These are phyloP conservation scores for Caenorhabditis virilis DNA, from an alignment of 2,888 invertebrate species.

Conservation along the genomic window DNA sequence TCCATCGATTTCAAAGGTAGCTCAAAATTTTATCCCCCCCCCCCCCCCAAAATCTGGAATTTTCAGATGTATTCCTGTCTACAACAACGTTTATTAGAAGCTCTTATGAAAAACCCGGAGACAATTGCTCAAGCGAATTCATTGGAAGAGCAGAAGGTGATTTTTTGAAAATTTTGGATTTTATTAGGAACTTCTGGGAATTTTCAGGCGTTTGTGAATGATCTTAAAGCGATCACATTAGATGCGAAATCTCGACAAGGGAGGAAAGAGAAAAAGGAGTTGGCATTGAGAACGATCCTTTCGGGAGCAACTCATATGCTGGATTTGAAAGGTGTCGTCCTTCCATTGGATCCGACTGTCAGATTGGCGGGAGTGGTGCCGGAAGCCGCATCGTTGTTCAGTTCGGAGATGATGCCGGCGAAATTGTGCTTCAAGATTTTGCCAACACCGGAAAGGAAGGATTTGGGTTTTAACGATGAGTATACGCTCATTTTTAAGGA, in stretches of 20 bases:
- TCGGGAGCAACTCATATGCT: slow-evolving; percentile 29
- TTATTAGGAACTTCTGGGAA: too few species aligned
- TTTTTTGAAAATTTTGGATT: too few species aligned
- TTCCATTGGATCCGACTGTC: slow-evolving; percentile 85
- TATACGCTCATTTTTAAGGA: slow-evolving; percentile 96
- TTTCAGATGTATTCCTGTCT: slow-evolving; percentile 40
- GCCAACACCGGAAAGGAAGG: slow-evolving; percentile 73
- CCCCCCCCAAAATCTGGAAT: too few species aligned
- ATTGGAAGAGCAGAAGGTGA: slow-evolving; percentile 14
- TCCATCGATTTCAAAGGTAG: slow-evolving; percentile 17
- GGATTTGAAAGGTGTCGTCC: slow-evolving; percentile 86
- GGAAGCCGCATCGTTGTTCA: slow-evolving; percentile 88
- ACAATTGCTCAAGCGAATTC: slow-evolving; percentile 17
- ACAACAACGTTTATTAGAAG: slow-evolving; percentile 25
- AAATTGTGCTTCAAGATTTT: slow-evolving; percentile 78
- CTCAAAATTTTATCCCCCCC: slow-evolving; percentile 10
- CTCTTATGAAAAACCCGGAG: slow-evolving; percentile 15
- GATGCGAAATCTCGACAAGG: slow-evolving; percentile 35
- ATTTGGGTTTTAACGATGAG: slow-evolving; percentile 71
- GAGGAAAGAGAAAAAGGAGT: slow-evolving; percentile 31
- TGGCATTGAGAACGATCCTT: slow-evolving; percentile 37
- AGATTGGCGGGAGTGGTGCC: slow-evolving; percentile 84
- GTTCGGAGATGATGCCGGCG: slow-evolving; percentile 94
- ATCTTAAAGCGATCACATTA: slow-evolving; percentile 40
- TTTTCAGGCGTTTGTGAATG: slow-evolving; percentile 50